A percentile compares a stretch with the other conserved stretches of the same genome.
Evolutionary conservation across 1,140 invertebrate genomes (phyloP).

Genomic region (Dryas iulia): DNA sequence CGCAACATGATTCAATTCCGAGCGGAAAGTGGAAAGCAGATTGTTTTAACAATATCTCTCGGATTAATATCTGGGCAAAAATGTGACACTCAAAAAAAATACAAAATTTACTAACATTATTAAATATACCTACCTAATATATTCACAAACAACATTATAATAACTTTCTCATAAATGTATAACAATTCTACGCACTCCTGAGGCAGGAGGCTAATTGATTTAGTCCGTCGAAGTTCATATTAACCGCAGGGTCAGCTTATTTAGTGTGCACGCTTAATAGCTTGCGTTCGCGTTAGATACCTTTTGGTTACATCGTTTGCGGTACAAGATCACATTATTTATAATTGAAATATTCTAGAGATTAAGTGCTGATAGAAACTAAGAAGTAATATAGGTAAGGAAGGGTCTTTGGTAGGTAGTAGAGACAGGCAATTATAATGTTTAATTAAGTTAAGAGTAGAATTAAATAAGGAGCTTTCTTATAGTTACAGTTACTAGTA

Average conservation of each 20-base stretch:
- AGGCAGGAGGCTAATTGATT: constrained; percentile 13
- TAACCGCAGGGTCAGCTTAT: constrained; percentile 21
- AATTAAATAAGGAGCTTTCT: background rate
- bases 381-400: background rate
- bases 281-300: background rate
- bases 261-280: constrained; percentile 20
- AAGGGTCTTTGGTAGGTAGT: background rate
- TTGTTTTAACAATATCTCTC: too few species aligned
- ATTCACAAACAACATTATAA: too few species aligned
- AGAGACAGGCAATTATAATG: background rate
- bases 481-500: too few species aligned
- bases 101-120: too few species aligned
- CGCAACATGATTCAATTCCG: too few species aligned
- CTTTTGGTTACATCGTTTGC: constrained; percentile 1
- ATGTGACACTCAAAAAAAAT: too few species aligned
- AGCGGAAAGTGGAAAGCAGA: too few species aligned
- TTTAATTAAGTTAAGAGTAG: background rate
- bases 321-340: constrained; percentile 13
- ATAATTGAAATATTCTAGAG: constrained; percentile 6
- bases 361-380: background rate
- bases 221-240: constrained; percentile 16
- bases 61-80: too few species aligned
- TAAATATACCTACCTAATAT: too few species aligned
- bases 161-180: background rate
- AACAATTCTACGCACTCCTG: background rate